Conservation (phyloP, 2,797 vertebrate species). For the Rhynchonycteris naso region DNA sequence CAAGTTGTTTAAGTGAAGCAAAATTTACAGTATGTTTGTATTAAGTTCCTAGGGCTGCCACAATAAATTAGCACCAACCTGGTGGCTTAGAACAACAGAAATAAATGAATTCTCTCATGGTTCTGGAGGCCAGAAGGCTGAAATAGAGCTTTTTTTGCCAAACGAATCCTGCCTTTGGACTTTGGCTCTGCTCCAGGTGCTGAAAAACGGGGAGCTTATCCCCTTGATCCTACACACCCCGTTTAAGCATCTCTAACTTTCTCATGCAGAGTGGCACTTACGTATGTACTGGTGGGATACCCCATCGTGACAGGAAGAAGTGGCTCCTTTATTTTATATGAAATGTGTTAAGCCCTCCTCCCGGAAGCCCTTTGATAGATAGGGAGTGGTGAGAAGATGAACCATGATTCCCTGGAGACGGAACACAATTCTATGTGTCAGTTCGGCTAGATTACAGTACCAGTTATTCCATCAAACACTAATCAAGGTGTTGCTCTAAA, state of each 20-base stretch:
- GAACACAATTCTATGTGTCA: neutral
- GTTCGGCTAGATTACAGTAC: neutral
- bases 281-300: too few species aligned
- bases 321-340: neutral
- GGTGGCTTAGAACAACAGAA: neutral
- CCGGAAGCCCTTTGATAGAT: neutral
- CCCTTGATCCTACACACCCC: neutral
- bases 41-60: neutral
- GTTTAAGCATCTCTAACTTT: neutral
- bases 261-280: neutral
- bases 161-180: neutral
- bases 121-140: neutral
- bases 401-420: neutral
- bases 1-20: slow-evolving; percentile 30
- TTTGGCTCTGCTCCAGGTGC: neutral
- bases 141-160: neutral
- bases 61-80: neutral
- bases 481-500: neutral
- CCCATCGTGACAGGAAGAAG: neutral
- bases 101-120: neutral
- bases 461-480: neutral
- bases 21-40: neutral
- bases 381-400: too few species aligned
- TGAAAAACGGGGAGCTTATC: neutral
- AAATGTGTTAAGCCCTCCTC: neutral